Evolutionary conservation across 2,888 invertebrate genomes (phyloP).

Genomic region (Diarsia rubi): DNA sequence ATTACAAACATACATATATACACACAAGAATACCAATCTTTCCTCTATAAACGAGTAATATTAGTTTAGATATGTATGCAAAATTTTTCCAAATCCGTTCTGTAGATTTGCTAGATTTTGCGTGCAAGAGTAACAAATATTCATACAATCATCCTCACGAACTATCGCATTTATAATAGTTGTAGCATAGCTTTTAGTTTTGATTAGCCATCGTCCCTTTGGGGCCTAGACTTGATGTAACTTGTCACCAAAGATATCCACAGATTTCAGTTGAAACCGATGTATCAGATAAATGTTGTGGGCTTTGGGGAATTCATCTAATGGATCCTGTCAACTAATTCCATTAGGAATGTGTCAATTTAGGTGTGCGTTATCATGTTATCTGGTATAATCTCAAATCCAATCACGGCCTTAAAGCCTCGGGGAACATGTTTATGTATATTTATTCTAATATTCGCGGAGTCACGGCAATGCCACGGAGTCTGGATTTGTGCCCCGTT

Average conservation of each 20-base stretch:
- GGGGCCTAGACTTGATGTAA: neutral
- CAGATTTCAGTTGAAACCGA: neutral
- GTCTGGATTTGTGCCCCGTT: too few relatives aligned
- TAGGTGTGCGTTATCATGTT: constrained; percentile 18
- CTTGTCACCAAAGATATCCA: neutral
- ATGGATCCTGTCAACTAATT: constrained; percentile 31
- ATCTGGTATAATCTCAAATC: constrained; percentile 23
- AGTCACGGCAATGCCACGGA: too few relatives aligned
- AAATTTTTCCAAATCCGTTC: neutral
- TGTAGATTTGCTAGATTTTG: neutral
- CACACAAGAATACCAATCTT: too few relatives aligned
- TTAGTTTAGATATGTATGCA: too few relatives aligned
- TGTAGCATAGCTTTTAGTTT: neutral
- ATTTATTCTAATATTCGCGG: too few relatives aligned
- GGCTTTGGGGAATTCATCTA: neutral
- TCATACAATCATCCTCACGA: neutral
- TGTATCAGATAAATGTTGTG: neutral
- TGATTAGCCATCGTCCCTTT: neutral
- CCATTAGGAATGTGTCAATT: constrained; percentile 23
- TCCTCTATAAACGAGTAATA: too few relatives aligned
- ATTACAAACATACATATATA: too few relatives aligned
- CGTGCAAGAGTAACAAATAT: neutral
- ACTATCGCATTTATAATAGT: neutral
- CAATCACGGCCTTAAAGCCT: neutral
- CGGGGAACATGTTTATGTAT: neutral